Base-by-base conservation (phyloP, 1,140 invertebrate species). In the Drosophila micromelanica region DNA sequence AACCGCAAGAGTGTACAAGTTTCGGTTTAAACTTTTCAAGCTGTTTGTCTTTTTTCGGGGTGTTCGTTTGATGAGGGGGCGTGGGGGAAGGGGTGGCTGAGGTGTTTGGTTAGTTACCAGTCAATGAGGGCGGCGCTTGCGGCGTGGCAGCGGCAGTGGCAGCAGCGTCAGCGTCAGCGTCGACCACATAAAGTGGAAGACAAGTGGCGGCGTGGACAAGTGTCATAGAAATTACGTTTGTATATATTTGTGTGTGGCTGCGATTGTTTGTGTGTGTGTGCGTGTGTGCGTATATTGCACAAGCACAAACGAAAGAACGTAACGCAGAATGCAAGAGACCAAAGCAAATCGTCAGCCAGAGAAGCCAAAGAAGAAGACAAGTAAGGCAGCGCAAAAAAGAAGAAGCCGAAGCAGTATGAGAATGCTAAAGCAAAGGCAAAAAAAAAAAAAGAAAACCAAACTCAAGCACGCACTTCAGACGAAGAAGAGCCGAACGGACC, bases 131-230 rank as follows among this genome's bases (percentile, higher is more conserved):
- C 23, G 42, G 42, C 56, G 30, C 40, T 15, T 46, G 56, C 56
- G 40, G 57, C 27, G 57, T 46, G 27, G n/a, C 40, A 52, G 68
- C 43, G 63, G 42, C 45, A 59, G 23, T n/a, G n/a, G n/a, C n/a
- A n/a, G n/a, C n/a, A n/a, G n/a, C n/a, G n/a, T n/a, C n/a, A n/a
- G n/a, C n/a, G n/a, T n/a, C 60, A 48, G 54, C 45, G 38, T 37
- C 71, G 60, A 78, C 78, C 81, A 70, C 82, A 87, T 87, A 82
- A 86, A 86, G 81, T 86, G 81, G 81, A 87, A 81, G 81, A 87
- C 81, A 87, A 86, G 81, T 86, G 81, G 82, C 82, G 71, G 81
- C 81, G 67, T 78, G 82, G 82, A 86, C 81, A 86, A 86, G 81
- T 86, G 81, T 73, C 82, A 86, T 86, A 86, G 81, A 86, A 86